Conservation (phyloP, 2,888 invertebrate genomes). For the Exephanes ischioxanthus region DNA sequence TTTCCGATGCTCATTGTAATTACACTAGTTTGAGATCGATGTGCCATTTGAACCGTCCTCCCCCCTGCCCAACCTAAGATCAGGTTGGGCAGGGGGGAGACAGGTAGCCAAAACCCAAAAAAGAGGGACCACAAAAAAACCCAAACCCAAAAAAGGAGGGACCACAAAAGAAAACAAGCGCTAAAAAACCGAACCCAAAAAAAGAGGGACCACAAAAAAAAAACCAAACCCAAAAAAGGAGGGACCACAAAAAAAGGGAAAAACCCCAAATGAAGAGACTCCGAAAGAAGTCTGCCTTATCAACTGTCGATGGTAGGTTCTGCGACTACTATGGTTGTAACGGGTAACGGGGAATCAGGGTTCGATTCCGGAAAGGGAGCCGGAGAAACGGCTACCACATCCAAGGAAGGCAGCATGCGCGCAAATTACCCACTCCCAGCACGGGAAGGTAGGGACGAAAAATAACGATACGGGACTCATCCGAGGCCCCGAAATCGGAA, state of each 20-base stretch:
- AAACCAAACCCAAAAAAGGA: too few relatives aligned
- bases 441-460: slow-evolving; percentile 89
- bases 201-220: too few relatives aligned
- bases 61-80: slow-evolving; percentile 74
- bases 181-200: too few relatives aligned
- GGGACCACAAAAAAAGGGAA: too few relatives aligned
- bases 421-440: slow-evolving; percentile 88
- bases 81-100: too few relatives aligned
- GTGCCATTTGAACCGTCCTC: too few relatives aligned
- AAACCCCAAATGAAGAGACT: too few relatives aligned
- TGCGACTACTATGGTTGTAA: slow-evolving; percentile 89
- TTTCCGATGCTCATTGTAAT: not conserved
- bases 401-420: slow-evolving; percentile 91
- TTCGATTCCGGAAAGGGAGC: slow-evolving; percentile 91
- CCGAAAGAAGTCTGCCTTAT: slow-evolving; percentile 87
- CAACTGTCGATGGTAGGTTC: slow-evolving; percentile 89
- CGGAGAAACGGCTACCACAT: slow-evolving; percentile 90
- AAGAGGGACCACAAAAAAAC: too few relatives aligned
- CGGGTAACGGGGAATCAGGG: slow-evolving; percentile 91
- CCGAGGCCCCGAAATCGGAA: slow-evolving; percentile 69
- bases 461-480: slow-evolving; percentile 88
- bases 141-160: too few relatives aligned
- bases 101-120: too few relatives aligned
- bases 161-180: too few relatives aligned
- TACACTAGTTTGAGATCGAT: not conserved